Base-by-base conservation (phyloP, 2,113 vertebrate genomes). In the Rhynchomys soricoides region DNA sequence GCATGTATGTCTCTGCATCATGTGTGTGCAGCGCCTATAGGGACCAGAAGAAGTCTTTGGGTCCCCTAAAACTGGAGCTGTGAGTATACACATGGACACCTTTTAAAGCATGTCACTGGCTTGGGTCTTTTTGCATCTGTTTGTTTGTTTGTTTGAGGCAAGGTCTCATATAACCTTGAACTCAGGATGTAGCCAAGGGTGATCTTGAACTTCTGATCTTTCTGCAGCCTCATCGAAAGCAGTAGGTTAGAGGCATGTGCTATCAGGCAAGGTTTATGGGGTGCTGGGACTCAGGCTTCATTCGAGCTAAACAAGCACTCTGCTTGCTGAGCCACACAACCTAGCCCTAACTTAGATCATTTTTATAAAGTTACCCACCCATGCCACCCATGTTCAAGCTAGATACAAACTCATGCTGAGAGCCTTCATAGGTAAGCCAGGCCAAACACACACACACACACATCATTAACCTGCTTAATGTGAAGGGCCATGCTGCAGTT, bases 361-460 rank as follows among this genome's bases (percentile, higher is more conserved):
- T 78, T 78, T 83, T 57, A 62, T n/a, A 83, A 52, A 90, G 52
- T 92, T 64, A 74, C 15, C 22, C 68, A 89, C 52, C 74, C 16
- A 12, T 37, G 21, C 22, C 68, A 89, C 52, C 74, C 16, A 12
- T 37, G 21, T 73, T 89, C 87, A 57, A 78, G 92, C n/a, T 50
- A 45, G n/a, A 40, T 37, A 73, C 70, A 82, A 94, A 74, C 45
- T 43, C 37, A 74, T 68, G n/a, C 29, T 48, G 77, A 37, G 5
- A 79, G 43, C 22, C 40, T 92, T 85, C 34, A 13, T 6, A 66
- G 19, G 68, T 92, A 95, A 96, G 50, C 59, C 89, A 96, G 78
- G 86, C 48, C 93, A 62, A 83, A 64, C 62, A 64, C 62, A 64
- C 62, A 64, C 62, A 64, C 8, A 24, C 59, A 59, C 59, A 22